These are phyloP conservation scores for Drosophila elegans DNA, from an alignment of 1,140 invertebrate species.

Conservation along the genomic window DNA sequence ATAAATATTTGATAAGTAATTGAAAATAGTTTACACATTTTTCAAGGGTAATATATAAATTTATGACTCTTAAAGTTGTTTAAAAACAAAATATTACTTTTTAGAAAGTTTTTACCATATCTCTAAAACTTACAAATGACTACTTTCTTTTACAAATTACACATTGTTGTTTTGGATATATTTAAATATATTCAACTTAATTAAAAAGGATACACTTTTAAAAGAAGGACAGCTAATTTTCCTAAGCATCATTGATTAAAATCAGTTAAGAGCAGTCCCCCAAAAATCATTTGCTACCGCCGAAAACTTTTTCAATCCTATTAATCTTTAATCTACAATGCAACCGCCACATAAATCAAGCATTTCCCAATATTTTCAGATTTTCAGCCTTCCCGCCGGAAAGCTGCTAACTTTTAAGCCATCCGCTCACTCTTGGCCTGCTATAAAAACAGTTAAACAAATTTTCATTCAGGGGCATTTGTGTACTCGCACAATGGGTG, in stretches of 20 bases:
- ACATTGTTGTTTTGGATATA: too few relatives aligned
- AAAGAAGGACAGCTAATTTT: too few relatives aligned
- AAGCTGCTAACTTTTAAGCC: conserved; percentile 35
- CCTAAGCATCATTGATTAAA: neutral
- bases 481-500: conserved; percentile 8
- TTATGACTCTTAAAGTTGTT: too few relatives aligned
- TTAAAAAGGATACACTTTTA: too few relatives aligned
- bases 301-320: conserved; percentile 14
- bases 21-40: neutral
- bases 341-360: conserved; percentile 18
- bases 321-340: conserved; percentile 33
- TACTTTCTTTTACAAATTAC: too few relatives aligned
- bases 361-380: conserved; percentile 21
- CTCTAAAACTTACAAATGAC: too few relatives aligned
- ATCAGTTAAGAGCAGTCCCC: neutral
- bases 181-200: too few relatives aligned
- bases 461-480: conserved; percentile 52
- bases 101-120: too few relatives aligned
- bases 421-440: conserved; percentile 36
- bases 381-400: conserved; percentile 17
- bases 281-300: neutral
- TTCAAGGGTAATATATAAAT: neutral
- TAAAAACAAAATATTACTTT: too few relatives aligned
- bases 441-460: conserved; percentile 48
- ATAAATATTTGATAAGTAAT: conserved; percentile 23